Evolutionary conservation across 2,113 vertebrate genomes (phyloP).

Genomic region (Lagopus muta): DNA sequence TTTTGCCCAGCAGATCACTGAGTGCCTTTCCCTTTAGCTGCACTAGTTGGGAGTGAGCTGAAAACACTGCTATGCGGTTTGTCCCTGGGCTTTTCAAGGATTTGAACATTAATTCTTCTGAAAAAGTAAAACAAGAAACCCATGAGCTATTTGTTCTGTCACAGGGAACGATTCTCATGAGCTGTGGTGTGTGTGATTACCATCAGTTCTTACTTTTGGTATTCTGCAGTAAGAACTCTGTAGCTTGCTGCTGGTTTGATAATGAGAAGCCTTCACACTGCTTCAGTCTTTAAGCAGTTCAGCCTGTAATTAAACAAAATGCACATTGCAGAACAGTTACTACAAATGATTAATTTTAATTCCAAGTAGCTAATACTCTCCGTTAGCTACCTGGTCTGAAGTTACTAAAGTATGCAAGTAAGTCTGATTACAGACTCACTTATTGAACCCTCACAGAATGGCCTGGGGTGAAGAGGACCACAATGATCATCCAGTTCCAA

Average conservation of each 20-base stretch:
- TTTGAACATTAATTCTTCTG: background rate
- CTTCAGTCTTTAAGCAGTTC: background rate
- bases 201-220: background rate
- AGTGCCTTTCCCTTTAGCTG: background rate
- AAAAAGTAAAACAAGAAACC: background rate
- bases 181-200: background rate
- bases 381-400: slow-evolving; percentile 20
- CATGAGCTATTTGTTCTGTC: background rate
- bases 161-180: background rate
- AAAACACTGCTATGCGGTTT: background rate
- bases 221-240: background rate
- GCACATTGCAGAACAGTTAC: background rate
- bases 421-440: background rate
- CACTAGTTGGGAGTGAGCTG: background rate
- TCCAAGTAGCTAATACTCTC: background rate
- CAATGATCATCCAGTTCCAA: too few relatives aligned
- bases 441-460: too few relatives aligned
- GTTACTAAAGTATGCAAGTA: background rate
- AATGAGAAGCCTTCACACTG: background rate
- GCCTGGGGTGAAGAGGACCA: too few relatives aligned
- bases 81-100: background rate
- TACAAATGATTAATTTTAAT: slow-evolving; percentile 32
- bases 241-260: background rate
- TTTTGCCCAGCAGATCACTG: background rate
- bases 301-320: background rate